Conservation (phyloP, 2,888 invertebrate species). For the Carabus problematicus region DNA sequence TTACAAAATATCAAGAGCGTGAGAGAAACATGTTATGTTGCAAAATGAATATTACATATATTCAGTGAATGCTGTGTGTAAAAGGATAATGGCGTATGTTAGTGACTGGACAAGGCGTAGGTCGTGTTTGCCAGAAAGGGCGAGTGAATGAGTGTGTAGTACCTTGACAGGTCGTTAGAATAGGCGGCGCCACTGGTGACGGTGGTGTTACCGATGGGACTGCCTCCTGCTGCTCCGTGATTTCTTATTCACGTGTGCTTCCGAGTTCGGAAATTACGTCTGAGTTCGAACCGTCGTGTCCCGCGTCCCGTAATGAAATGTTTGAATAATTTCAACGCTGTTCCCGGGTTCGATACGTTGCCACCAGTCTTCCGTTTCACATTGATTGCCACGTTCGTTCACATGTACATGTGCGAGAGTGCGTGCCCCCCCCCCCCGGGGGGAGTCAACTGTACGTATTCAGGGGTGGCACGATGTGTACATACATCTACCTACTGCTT, state of each 20-base stretch:
- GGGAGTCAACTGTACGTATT: background rate
- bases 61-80: no score
- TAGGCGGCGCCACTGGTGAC: no score
- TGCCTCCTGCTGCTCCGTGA: conserved; percentile 3
- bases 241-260: conserved; percentile 40
- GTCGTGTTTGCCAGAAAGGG: no score
- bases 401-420: background rate
- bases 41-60: no score
- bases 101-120: no score
- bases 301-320: conserved; percentile 34
- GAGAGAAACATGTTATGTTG: no score
- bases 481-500: background rate
- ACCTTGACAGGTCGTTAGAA: no score
- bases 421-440: background rate
- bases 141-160: no score
- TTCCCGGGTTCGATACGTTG: conserved; percentile 33
- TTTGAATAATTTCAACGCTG: conserved; percentile 37
- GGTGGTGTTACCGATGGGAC: no score
- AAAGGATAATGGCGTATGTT: no score
- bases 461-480: background rate
- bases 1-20: no score
- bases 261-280: conserved; percentile 39
- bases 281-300: conserved; percentile 27
- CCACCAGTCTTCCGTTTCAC: conserved; percentile 23
- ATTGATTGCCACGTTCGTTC: conserved; percentile 26